Base-by-base conservation (phyloP, 30 jellyfish, hydroid and myxozoan genomes). In the Aurelia coerulea region DNA sequence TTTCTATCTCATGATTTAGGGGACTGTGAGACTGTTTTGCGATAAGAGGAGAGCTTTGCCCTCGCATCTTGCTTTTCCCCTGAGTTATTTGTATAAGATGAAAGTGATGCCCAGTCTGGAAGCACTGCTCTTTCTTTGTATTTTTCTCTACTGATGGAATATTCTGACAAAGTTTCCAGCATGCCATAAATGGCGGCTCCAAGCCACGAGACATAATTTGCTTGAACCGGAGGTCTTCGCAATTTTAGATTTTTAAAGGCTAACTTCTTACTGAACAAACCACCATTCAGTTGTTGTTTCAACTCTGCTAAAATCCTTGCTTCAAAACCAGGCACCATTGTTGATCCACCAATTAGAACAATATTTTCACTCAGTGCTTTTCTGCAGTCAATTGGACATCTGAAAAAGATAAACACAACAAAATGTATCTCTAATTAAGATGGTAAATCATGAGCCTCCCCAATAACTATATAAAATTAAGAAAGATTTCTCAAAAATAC, bases 361-460 rank as follows among this genome's bases (percentile, higher is more conserved):
- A 95, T 79, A 83, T 95, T 95, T 79, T 95, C 92, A 56, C 92
- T 79, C 87, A 95, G 58, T 10, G 67, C 62, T 56, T 90, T 84
- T 37, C 99, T 95, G 83, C 99, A 95, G 74, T 95, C 99, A 33
- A 95, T 86, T 11, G 99, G 99, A 17, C 97, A 95, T 88, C 88
- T 76, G 64, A n/a, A 50, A 46, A 52, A 18, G 2, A n/a, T 0
- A 74, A 19, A 74, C 23, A 17, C 2, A 14, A 46, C 8, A 46
- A 5, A 5, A 46, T 46, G 56, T 9, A 46, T 46, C 14, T 46
- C 56, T 46, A 9, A 46, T 46, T 1, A 46, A 0, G 56, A 46
- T 14, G 8, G 14, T 1, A 23, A 23, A 23, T 23, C 29, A 23
- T 23, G 29, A 23, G 29, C 29, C 29, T 23, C 29, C 29, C 29